These are phyloP conservation scores for Acanthoscelides obtectus DNA, from an alignment of 2,888 invertebrate species.

Conservation along the genomic window DNA sequence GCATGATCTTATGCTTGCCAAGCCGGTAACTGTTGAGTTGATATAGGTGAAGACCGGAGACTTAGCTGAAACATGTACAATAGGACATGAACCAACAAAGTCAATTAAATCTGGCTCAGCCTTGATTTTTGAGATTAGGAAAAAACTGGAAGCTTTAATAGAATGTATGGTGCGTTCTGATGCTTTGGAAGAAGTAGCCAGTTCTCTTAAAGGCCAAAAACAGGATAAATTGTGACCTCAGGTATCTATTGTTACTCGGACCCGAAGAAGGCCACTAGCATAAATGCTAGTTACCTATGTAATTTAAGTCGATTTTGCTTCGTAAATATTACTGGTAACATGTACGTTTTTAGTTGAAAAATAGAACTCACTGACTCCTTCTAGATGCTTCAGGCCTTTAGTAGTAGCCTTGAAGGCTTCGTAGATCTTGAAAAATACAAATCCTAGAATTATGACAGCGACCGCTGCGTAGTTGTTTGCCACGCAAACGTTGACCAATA, in stretches of 20 bases:
- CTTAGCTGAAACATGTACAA: conserved; percentile 26
- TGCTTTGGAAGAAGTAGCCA: no score
- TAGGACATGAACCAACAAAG: not conserved
- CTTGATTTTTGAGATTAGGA: not conserved
- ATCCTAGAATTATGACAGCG: conserved; percentile 56
- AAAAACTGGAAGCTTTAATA: no score
- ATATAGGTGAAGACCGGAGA: conserved; percentile 30
- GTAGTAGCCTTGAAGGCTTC: conserved; percentile 64
- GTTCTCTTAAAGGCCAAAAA: no score
- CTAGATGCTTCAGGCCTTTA: conserved; percentile 63
- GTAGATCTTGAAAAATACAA: conserved; percentile 61
- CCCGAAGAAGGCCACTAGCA: no score
- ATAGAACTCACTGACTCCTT: conserved; percentile 51
- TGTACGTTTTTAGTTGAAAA: no score
- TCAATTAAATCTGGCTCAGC: not conserved
- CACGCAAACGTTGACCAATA: conserved; percentile 63
- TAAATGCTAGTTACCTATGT: no score
- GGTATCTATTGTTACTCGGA: no score
- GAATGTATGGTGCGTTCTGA: no score
- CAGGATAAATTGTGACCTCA: no score
- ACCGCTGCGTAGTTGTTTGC: conserved; percentile 63
- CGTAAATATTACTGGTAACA: no score
- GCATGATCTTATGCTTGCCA: conserved; percentile 28
- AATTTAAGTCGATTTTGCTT: no score
- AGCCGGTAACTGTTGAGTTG: conserved; percentile 26